Conservation (phyloP, 92 coral and sea anemone genomes). For the Phymanthus crucifer region DNA sequence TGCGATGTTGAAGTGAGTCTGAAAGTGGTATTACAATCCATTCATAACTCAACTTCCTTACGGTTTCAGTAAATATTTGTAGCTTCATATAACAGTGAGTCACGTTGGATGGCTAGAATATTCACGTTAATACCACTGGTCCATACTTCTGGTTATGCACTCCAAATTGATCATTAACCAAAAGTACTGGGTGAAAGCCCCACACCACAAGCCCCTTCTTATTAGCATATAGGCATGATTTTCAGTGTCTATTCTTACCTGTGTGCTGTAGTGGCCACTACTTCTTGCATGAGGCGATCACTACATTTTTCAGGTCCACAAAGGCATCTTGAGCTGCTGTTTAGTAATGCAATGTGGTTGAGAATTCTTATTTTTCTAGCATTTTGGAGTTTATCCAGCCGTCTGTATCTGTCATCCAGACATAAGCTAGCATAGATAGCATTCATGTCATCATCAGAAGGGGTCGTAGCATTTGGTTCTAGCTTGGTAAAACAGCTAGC, state of each 20-base stretch:
- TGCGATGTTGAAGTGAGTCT: neutral
- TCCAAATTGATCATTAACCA: neutral
- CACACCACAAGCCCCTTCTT: neutral
- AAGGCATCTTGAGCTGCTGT: conserved; percentile 90
- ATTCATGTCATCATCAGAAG: conserved; percentile 84
- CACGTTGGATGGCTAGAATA: neutral
- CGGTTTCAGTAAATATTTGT: conserved; percentile 22
- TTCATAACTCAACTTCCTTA: conserved; percentile 25
- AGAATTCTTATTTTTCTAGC: conserved; percentile 78
- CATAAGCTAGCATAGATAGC: conserved; percentile 76
- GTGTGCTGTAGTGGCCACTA: conserved; percentile 93
- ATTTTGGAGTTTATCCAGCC: conserved; percentile 84
- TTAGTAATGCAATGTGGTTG: conserved; percentile 93
- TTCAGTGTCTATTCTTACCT: conserved; percentile 56
- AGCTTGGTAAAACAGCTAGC: conserved; percentile 88
- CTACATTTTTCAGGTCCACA: conserved; percentile 96
- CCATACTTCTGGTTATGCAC: neutral
- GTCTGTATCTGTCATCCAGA: conserved; percentile 85
- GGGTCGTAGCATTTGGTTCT: conserved; percentile 73
- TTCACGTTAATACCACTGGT: neutral
- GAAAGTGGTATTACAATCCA: conserved; percentile 20
- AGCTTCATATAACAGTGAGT: neutral
- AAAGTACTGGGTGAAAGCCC: neutral
- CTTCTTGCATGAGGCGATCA: conserved; percentile 94
- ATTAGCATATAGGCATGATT: neutral